Percentiles rank a stretch among this genome's conserved stretches.
These are phyloP conservation scores for Philereme vetulata DNA, from an alignment of 2,888 invertebrate species.

Conservation along the genomic window DNA sequence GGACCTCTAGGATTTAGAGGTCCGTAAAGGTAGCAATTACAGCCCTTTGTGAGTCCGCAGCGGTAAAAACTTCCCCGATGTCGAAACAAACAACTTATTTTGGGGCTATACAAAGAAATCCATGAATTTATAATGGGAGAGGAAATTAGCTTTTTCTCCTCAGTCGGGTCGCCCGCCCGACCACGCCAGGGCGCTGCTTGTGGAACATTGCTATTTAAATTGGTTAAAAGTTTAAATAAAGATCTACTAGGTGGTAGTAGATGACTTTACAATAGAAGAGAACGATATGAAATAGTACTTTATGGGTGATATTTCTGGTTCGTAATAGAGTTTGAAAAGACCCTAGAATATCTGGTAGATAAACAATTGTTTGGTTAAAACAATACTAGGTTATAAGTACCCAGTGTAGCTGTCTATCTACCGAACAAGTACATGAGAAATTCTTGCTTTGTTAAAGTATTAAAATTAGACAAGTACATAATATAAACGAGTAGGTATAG, in stretches of 20 bases:
- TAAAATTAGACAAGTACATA: too few relatives aligned
- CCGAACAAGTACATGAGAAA: too few relatives aligned
- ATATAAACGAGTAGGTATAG: too few relatives aligned
- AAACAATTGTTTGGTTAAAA: too few relatives aligned
- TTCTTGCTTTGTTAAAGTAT: too few relatives aligned
- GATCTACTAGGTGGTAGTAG: slow-evolving; percentile 2
- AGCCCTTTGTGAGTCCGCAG: slow-evolving; percentile 50
- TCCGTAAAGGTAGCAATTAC: slow-evolving; percentile 58
- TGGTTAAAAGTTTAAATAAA: slow-evolving; percentile 24
- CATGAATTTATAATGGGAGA: slow-evolving; percentile 77
- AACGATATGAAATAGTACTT: not conserved
- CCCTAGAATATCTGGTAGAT: too few relatives aligned
- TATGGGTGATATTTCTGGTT: not conserved
- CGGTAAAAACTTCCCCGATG: slow-evolving; percentile 55
- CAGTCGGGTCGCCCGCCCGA: slow-evolving; percentile 36
- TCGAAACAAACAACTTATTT: slow-evolving; percentile 78
- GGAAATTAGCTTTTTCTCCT: slow-evolving; percentile 77
- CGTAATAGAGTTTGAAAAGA: too few relatives aligned
- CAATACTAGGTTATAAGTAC: too few relatives aligned
- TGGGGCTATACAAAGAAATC: slow-evolving; percentile 68
- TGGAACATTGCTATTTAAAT: slow-evolving; percentile 24
- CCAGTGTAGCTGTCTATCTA: too few relatives aligned
- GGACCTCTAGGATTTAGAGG: slow-evolving; percentile 40
- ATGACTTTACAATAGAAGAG: slow-evolving; percentile 1
- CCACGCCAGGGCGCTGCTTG: slow-evolving; percentile 1